Conservation (phyloP, 2,113 vertebrate species). For the Baryphthengus martii region DNA sequence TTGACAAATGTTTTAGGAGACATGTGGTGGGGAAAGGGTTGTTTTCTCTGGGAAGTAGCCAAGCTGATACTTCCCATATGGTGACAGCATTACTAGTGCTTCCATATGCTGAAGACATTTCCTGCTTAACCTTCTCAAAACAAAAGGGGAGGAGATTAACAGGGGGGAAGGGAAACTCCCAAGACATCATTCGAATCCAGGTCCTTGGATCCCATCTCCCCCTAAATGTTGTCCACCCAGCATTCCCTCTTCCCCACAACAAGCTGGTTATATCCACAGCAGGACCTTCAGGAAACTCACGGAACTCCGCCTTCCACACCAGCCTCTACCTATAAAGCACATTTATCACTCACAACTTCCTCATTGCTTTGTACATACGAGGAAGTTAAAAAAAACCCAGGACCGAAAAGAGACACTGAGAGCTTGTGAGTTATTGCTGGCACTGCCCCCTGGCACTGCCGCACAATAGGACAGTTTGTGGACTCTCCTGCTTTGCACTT, state of each 20-base stretch:
- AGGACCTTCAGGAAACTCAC: neutral
- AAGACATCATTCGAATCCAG: neutral
- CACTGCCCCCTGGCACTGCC: neutral
- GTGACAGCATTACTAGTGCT: neutral
- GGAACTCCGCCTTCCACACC: neutral
- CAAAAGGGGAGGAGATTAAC: neutral
- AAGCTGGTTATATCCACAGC: neutral
- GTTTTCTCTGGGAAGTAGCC: conserved; percentile 39
- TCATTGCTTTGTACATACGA: neutral
- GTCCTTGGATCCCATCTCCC: fast-evolving
- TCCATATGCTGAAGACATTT: conserved; percentile 54
- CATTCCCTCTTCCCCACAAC: neutral
- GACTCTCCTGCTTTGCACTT: neutral
- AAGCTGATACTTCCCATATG: conserved; percentile 47
- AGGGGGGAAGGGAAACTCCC: neutral
- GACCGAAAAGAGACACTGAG: neutral
- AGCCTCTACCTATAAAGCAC: neutral
- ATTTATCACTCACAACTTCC: neutral
- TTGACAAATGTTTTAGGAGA: neutral
- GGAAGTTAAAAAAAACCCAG: neutral
- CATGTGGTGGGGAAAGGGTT: neutral
- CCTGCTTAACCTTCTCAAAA: conserved; percentile 6
- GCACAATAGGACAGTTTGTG: neutral
- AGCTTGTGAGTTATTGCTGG: neutral
- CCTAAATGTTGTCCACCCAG: neutral